Percentiles rank a stretch among this genome's conserved stretches.
These are phyloP conservation scores for Linnaemya tessellans DNA, from an alignment of 2,888 invertebrate genomes.

Conservation along the genomic window DNA sequence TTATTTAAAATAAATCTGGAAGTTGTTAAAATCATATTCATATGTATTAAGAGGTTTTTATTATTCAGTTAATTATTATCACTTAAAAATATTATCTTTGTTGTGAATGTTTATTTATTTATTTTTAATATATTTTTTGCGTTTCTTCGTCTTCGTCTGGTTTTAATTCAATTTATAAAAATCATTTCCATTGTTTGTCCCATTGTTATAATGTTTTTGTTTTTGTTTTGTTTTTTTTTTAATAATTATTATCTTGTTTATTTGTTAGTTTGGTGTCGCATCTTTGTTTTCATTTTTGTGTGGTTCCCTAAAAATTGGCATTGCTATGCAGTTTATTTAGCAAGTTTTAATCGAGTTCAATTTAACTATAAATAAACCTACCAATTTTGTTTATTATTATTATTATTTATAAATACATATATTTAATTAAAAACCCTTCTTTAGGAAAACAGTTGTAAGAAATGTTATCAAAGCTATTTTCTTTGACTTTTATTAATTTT, in stretches of 20 bases:
- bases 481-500: not conserved
- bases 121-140: not conserved
- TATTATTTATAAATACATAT: slow-evolving; percentile 21
- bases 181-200: slow-evolving; percentile 24
- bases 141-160: not conserved
- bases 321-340: slow-evolving; percentile 14
- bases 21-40: slow-evolving; percentile 2
- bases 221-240: slow-evolving; percentile 11
- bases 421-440: slow-evolving; percentile 9
- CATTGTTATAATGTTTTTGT: not conserved
- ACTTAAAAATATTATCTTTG: slow-evolving; percentile 6
- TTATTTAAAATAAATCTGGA: slow-evolving; percentile 38
- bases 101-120: not conserved
- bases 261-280: slow-evolving; percentile 58
- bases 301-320: slow-evolving; percentile 59
- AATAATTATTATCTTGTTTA: slow-evolving; percentile 15
- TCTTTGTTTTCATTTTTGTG: slow-evolving; percentile 8
- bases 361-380: slow-evolving; percentile 8
- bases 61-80: not conserved
- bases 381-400: slow-evolving; percentile 10
- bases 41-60: slow-evolving; percentile 1
- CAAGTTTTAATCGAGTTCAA: slow-evolving; percentile 31
- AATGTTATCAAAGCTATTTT: slow-evolving; percentile 21
- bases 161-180: slow-evolving; percentile 18
- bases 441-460: slow-evolving; percentile 40